phyloP scores from a whole-genome alignment of 30 jellyfish, hydroid and myxozoan species.

The Nemopilema nomurai region DNA sequence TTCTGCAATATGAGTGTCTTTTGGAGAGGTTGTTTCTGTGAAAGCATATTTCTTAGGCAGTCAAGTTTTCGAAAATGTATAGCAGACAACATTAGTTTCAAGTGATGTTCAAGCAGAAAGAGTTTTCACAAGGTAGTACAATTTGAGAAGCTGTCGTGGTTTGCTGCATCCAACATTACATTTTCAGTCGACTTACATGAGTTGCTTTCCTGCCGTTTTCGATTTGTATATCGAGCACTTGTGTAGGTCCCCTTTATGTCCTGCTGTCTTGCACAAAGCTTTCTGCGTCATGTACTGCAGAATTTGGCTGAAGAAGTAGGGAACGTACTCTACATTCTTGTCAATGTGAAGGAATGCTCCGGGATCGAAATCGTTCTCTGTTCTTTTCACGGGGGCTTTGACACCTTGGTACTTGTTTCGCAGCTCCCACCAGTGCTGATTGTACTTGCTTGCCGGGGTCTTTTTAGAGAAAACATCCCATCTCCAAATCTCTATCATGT shows the following conservation, averaged over 20 bases:
- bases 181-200: constrained; percentile 51
- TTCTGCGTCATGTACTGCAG: constrained; percentile 79
- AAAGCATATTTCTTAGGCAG: too few relatives aligned
- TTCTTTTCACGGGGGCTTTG: constrained; percentile 50
- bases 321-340: constrained; percentile 76
- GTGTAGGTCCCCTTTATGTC: constrained; percentile 67
- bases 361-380: constrained; percentile 74
- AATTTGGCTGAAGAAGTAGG: constrained; percentile 79
- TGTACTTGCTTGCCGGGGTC: constrained; percentile 61
- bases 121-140: background rate
- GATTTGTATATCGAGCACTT: constrained; percentile 79
- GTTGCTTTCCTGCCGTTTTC: constrained; percentile 74
- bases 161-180: too few relatives aligned
- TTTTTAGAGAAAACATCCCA: constrained; percentile 81
- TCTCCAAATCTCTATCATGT: constrained; percentile 77
- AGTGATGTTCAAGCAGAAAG: background rate
- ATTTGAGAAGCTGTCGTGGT: background rate
- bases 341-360: constrained; percentile 85
- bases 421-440: constrained; percentile 78
- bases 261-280: constrained; percentile 79
- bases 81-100: too few relatives aligned
- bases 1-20: too few relatives aligned
- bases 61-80: too few relatives aligned
- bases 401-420: constrained; percentile 63
- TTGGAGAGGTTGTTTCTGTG: too few relatives aligned